Evolutionary conservation across 1,140 invertebrate genomes (phyloP).

Genomic region (Trinorchestia longiramus): DNA sequence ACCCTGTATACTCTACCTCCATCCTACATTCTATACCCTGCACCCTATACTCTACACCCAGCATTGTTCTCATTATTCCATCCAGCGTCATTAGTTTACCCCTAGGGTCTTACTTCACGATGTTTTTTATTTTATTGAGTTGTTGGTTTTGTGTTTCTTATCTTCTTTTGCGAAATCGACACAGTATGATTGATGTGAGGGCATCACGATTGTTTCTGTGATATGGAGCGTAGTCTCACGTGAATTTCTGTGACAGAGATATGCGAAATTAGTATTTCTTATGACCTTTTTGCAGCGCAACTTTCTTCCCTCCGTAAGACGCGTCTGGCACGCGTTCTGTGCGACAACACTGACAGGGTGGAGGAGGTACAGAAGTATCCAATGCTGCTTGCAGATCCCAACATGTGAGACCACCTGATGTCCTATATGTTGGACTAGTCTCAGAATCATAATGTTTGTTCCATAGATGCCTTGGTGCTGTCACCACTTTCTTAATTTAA

Average conservation of each 20-base stretch:
- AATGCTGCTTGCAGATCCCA: conserved; percentile 86
- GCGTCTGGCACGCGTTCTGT: conserved; percentile 88
- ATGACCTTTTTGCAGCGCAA: conserved; percentile 77
- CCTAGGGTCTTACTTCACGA: too few species aligned
- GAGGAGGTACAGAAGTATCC: conserved; percentile 94
- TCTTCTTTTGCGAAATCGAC: too few species aligned
- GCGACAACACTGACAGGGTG: conserved; percentile 94
- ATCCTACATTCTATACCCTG: too few species aligned
- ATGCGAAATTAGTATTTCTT: not conserved
- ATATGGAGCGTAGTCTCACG: too few species aligned
- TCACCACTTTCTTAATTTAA: not conserved
- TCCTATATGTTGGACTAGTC: not conserved
- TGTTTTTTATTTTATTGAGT: too few species aligned
- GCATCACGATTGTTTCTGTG: too few species aligned
- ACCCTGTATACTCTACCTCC: too few species aligned
- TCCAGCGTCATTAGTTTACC: too few species aligned
- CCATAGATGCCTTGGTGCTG: not conserved
- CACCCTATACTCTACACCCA: too few species aligned
- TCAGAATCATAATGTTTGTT: not conserved
- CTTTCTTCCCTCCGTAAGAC: conserved; percentile 89
- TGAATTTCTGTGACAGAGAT: not conserved
- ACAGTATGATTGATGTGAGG: too few species aligned
- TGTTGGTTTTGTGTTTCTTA: too few species aligned
- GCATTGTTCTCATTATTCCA: too few species aligned
- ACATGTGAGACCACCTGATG: conserved; percentile 44